These are phyloP conservation scores for Catharus ustulatus DNA, from an alignment of 2,797 vertebrate genomes.

Conservation along the genomic window DNA sequence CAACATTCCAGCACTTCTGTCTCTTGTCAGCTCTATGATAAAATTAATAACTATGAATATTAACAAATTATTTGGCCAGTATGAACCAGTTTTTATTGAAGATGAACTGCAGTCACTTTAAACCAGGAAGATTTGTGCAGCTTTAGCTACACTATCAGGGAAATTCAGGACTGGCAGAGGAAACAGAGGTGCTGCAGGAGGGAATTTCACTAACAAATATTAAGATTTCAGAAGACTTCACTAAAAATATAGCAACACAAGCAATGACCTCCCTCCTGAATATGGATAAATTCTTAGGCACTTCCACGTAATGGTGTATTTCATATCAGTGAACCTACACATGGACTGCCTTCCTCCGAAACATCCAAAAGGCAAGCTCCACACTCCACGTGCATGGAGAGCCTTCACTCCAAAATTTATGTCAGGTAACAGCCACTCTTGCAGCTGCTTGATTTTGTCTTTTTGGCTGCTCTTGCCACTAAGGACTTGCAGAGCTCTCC, in stretches of 20 bases:
- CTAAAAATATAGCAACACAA: neutral
- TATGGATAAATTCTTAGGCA: neutral
- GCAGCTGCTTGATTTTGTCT: neutral
- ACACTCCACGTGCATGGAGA: neutral
- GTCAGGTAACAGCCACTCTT: neutral
- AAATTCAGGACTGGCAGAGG: neutral
- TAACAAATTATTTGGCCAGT: neutral
- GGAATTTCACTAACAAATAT: neutral
- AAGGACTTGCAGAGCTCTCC: neutral
- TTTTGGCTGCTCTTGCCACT: neutral
- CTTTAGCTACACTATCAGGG: neutral
- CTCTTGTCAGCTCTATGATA: neutral
- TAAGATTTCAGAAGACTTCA: neutral
- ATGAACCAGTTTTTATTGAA: neutral
- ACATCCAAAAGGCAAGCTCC: neutral
- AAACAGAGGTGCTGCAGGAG: neutral
- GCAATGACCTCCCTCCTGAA: neutral
- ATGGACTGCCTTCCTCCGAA: accelerated
- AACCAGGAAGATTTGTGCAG: neutral
- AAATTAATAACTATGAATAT: neutral
- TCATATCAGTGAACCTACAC: neutral
- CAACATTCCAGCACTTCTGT: neutral
- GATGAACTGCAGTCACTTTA: neutral
- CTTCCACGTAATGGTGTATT: neutral
- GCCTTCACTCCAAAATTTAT: neutral